Evolutionary conservation across 2,888 invertebrate genomes (phyloP).

Genomic region (Philonicus albiceps): DNA sequence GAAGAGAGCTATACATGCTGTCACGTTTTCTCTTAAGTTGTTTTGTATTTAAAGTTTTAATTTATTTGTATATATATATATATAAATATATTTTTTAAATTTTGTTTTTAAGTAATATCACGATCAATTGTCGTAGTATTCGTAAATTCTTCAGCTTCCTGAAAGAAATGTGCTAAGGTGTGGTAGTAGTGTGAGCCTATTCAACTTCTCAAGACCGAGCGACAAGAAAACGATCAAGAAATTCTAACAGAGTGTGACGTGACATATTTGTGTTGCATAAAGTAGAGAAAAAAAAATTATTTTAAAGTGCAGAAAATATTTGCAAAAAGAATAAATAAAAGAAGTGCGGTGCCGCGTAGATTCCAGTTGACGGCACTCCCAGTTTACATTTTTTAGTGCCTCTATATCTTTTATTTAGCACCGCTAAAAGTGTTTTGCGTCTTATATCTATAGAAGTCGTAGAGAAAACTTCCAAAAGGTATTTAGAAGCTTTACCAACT

Average conservation of each 20-base stretch:
- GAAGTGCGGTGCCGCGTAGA: neutral
- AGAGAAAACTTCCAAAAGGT: neutral
- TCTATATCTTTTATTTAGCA: neutral
- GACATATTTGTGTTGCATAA: slow-evolving; percentile 15
- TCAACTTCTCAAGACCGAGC: neutral
- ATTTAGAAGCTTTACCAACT: too few species aligned
- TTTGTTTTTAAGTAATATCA: neutral
- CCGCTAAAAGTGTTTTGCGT: neutral
- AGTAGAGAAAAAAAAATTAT: neutral
- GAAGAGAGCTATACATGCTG: neutral
- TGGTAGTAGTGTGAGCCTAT: neutral
- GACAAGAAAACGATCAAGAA: slow-evolving; percentile 19
- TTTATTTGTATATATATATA: neutral
- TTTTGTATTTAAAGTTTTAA: neutral
- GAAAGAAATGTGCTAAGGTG: slow-evolving; percentile 7
- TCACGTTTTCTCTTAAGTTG: neutral
- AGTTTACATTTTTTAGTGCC: slow-evolving; percentile 20
- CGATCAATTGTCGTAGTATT: neutral
- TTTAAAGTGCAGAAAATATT: slow-evolving; percentile 5
- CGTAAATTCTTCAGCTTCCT: slow-evolving; percentile 1
- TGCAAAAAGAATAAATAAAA: neutral
- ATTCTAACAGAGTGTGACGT: slow-evolving; percentile 25
- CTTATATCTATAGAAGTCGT: neutral
- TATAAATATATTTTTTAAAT: neutral
- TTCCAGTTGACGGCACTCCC: slow-evolving; percentile 32